These are phyloP conservation scores for Cichladusa arquata DNA, from an alignment of 2,113 vertebrate species.

Conservation along the genomic window DNA sequence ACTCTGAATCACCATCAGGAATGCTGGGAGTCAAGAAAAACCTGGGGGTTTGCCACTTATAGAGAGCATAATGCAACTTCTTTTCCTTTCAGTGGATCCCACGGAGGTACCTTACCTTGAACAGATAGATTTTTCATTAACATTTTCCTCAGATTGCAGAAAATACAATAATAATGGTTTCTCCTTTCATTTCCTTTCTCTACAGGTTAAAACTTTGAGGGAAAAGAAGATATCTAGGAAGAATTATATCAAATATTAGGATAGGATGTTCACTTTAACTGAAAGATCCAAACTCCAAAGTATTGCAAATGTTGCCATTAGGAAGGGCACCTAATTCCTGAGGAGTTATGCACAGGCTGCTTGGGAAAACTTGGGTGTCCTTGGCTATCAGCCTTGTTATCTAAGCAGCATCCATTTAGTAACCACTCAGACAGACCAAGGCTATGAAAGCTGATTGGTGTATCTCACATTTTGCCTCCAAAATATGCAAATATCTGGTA, in stretches of 20 bases:
- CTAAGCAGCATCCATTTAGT: not conserved
- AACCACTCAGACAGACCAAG: not conserved
- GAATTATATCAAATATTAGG: not conserved
- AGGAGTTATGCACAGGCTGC: not conserved
- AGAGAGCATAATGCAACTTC: not conserved
- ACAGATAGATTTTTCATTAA: not conserved
- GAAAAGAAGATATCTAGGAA: not conserved
- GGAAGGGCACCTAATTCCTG: not conserved
- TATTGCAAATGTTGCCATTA: not conserved
- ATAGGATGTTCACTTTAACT: not conserved
- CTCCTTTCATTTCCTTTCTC: not conserved
- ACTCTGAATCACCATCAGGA: not conserved
- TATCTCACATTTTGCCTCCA: not conserved
- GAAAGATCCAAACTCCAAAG: not conserved
- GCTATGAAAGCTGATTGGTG: not conserved
- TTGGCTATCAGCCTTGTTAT: not conserved
- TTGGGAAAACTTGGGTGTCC: not conserved
- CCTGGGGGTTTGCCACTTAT: fast-evolving
- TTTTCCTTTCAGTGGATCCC: not conserved
- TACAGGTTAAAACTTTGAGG: not conserved
- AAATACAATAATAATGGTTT: not conserved
- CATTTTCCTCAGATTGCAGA: not conserved
- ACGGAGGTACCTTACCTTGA: not conserved
- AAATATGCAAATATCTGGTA: not conserved
- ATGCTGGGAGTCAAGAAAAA: not conserved